These are phyloP conservation scores for Tribolium madens DNA, from an alignment of 1,140 invertebrate genomes.

Conservation along the genomic window DNA sequence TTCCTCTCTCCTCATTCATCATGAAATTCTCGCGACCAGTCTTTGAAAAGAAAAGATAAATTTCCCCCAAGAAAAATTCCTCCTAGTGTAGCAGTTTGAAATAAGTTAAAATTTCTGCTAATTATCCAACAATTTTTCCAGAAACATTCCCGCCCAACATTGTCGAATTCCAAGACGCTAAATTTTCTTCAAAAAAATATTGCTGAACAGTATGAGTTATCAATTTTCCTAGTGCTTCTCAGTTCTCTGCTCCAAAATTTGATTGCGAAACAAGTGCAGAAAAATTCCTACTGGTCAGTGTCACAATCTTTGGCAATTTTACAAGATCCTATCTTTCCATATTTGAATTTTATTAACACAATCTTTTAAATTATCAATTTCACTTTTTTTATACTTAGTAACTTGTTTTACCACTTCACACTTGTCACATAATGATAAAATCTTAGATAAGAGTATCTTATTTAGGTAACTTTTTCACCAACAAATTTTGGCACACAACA, in stretches of 20 bases:
- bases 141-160: no score
- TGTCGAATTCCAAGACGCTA: no score
- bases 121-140: no score
- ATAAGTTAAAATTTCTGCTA: no score
- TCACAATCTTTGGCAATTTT: neutral
- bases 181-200: no score
- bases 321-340: neutral
- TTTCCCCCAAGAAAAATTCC: no score
- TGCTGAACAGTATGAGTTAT: no score
- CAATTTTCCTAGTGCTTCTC: no score
- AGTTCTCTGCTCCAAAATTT: no score
- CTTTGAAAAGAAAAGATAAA: neutral
- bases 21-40: neutral
- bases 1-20: neutral
- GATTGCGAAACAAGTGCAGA: no score
- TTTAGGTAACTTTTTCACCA: conserved; percentile 3
- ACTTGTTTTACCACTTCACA: conserved; percentile 5
- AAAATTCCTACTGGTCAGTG: neutral
- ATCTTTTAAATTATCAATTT: neutral
- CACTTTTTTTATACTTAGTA: neutral
- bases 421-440: conserved; percentile 1
- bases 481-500: neutral
- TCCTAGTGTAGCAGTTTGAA: no score
- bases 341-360: neutral
- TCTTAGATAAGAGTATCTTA: conserved; percentile 19